Percentiles rank a stretch among this genome's conserved stretches.
Evolutionary conservation across 2,888 invertebrate species (phyloP).

Genomic region (Drosophila tripunctata): DNA sequence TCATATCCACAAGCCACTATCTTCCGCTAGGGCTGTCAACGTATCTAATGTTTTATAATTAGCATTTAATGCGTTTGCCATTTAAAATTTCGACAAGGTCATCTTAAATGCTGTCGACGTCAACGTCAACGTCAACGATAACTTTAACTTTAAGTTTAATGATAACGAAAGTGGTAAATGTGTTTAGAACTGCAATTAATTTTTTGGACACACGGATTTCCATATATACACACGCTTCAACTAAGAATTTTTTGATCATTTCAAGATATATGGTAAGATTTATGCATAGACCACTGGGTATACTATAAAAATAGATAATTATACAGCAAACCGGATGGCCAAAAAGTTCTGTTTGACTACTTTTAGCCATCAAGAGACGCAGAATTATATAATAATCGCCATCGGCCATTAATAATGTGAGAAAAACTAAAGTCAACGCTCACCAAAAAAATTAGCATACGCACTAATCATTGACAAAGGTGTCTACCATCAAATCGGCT

Average conservation of each 20-base stretch:
- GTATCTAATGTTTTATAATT: constrained; percentile 46
- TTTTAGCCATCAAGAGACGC: constrained; percentile 40
- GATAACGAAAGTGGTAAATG: constrained; percentile 69
- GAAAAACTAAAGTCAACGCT: constrained; percentile 47
- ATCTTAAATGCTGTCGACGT: constrained; percentile 40
- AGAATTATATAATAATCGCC: constrained; percentile 67
- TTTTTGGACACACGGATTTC: constrained; percentile 31
- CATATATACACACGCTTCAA: constrained; percentile 25
- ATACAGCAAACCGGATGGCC: constrained; percentile 66
- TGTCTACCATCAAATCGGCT: constrained; percentile 35
- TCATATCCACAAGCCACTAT: constrained; percentile 34
- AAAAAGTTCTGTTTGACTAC: constrained; percentile 34
- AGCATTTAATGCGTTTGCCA: constrained; percentile 40
- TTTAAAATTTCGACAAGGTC: constrained; percentile 63
- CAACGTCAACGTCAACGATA: constrained; percentile 44
- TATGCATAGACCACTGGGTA: constrained; percentile 5
- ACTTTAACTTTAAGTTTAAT: constrained; percentile 37
- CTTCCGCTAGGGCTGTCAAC: constrained; percentile 45
- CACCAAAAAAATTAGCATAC: constrained; percentile 69
- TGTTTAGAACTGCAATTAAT: constrained; percentile 60
- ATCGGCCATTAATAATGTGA: constrained; percentile 58
- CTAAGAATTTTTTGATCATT: constrained; percentile 40
- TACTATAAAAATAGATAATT: constrained; percentile 62
- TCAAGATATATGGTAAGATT: constrained; percentile 1
- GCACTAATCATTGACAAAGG: constrained; percentile 58